A percentile compares a stretch with the other conserved stretches of the same genome.
Conservation (phyloP, 2,888 invertebrate genomes). For the Nymphalis polychloros region DNA sequence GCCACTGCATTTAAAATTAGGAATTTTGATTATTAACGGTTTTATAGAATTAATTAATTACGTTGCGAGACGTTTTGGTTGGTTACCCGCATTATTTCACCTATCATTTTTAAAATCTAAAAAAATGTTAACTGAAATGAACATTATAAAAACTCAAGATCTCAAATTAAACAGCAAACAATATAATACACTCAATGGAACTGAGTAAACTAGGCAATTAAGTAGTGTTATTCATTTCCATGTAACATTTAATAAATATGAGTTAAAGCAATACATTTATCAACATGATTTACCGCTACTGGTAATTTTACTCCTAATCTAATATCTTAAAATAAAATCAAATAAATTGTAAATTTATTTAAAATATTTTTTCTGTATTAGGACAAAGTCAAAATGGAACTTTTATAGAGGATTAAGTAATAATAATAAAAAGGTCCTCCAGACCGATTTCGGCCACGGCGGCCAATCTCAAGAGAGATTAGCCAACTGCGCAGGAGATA, state of each 20-base stretch:
- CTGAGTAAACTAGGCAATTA: background rate
- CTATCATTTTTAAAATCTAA: slow-evolving; percentile 22
- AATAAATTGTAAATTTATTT: background rate
- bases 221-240: background rate
- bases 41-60: slow-evolving; percentile 28
- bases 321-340: background rate
- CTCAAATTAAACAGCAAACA: background rate
- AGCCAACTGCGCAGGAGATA: no score
- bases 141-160: background rate
- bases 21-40: slow-evolving; percentile 5
- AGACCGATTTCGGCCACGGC: no score
- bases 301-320: slow-evolving; percentile 14
- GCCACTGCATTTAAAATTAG: background rate
- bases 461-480: no score
- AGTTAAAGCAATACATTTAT: slow-evolving; percentile 26
- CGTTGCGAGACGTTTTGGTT: slow-evolving; percentile 25
- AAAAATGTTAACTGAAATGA: background rate
- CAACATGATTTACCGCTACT: slow-evolving; percentile 17
- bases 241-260: slow-evolving; percentile 21
- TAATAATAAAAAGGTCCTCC: no score
- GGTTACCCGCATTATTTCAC: slow-evolving; percentile 29
- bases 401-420: background rate
- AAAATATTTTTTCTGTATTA: background rate
- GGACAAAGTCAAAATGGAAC: background rate
- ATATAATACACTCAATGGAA: background rate